Percentiles rank a stretch among this genome's conserved stretches.
These are phyloP conservation scores for Zophobas morio DNA, from an alignment of 1,140 invertebrate species.

Conservation along the genomic window DNA sequence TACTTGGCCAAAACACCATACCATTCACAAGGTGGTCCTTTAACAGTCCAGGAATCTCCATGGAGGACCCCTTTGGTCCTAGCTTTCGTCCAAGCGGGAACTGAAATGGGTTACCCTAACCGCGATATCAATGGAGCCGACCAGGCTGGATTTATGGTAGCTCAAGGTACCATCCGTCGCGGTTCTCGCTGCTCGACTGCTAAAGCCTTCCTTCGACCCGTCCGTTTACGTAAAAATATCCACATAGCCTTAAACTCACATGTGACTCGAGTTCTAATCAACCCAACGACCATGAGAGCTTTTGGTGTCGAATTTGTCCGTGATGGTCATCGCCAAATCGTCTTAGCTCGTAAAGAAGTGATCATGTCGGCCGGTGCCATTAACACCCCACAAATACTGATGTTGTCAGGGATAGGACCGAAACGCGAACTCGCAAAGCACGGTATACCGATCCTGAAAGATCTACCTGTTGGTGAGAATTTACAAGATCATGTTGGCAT, in stretches of 20 bases:
- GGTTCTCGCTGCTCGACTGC: conserved; percentile 88
- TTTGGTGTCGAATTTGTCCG: conserved; percentile 83
- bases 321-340: conserved; percentile 65
- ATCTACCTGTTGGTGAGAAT: conserved; percentile 84
- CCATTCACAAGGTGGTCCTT: conserved; percentile 81
- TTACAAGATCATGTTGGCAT: conserved; percentile 88
- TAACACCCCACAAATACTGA: conserved; percentile 85
- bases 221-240: conserved; percentile 83
- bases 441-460: conserved; percentile 80
- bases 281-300: conserved; percentile 79
- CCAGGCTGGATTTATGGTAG: conserved; percentile 90
- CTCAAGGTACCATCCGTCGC: conserved; percentile 85
- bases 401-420: conserved; percentile 91
- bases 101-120: conserved; percentile 89
- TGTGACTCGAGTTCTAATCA: conserved; percentile 80
- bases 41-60: conserved; percentile 88
- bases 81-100: conserved; percentile 88
- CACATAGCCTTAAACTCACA: conserved; percentile 85
- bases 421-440: conserved; percentile 79
- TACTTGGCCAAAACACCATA: conserved; percentile 81
- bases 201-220: conserved; percentile 89
- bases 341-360: conserved; percentile 82
- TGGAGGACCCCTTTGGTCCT: conserved; percentile 86
- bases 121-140: conserved; percentile 89
- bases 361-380: conserved; percentile 86